Conservation (phyloP, 2,797 vertebrate genomes). For the Pterois miles region DNA sequence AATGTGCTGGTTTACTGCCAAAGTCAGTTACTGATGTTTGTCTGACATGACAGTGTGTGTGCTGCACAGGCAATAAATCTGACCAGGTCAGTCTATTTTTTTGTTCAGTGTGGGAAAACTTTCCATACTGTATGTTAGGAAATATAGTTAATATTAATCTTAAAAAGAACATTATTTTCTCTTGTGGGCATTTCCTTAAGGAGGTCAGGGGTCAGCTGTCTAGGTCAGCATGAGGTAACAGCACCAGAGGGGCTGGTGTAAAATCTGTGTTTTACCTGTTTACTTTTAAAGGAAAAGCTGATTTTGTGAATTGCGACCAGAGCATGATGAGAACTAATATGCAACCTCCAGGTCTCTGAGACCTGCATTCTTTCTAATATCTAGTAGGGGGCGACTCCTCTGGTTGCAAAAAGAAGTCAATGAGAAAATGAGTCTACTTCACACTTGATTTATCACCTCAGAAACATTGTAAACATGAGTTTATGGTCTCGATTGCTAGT, state of each 20-base stretch:
- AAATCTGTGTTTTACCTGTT: neutral
- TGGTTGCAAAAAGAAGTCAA: too few species aligned
- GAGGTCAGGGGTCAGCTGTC: neutral
- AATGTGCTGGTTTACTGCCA: neutral
- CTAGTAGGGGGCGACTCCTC: too few species aligned
- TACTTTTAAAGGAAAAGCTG: too few species aligned
- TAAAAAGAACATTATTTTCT: neutral
- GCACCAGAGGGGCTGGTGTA: neutral
- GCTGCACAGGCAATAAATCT: neutral
- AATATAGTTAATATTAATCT: neutral
- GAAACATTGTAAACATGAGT: too few species aligned
- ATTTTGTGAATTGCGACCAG: too few species aligned
- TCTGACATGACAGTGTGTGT: neutral
- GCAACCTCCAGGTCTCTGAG: too few species aligned
- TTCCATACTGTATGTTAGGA: neutral
- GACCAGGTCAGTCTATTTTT: neutral
- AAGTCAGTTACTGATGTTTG: neutral
- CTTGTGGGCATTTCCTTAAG: neutral
- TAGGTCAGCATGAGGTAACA: neutral
- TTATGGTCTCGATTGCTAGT: too few species aligned
- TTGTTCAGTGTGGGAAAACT: neutral
- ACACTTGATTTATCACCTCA: too few species aligned
- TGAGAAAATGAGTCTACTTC: too few species aligned
- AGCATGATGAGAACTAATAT: too few species aligned
- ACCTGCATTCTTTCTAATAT: too few species aligned